Evolutionary conservation across 2,113 vertebrate genomes (phyloP), one percentile per base, ranked within the genome.

Genomic region (Crypturellus undulatus): DNA sequence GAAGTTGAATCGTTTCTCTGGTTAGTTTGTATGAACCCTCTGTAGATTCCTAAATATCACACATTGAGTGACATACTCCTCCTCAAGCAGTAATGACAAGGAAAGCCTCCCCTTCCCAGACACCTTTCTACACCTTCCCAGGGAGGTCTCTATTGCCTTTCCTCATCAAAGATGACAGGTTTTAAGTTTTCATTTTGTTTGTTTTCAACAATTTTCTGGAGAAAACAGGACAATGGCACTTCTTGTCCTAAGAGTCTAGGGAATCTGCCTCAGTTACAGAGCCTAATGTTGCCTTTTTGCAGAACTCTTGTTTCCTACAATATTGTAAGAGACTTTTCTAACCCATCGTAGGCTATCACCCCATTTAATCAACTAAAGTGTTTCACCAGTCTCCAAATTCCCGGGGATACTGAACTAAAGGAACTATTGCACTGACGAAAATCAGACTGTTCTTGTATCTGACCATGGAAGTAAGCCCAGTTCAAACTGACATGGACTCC

Each of bases 271-370:
- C 16, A 84, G 60, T 36, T 32, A 60, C 13, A 38, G 4, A 42
- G 9, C 11, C 8, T 19, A 80, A 10, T 8, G 28, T 32, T n/a
- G 28, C 21, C 2, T 64, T 92, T 64, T 40, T 5, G 16, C 54
- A 58, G 54, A 58, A 58, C 16, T 32, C 30, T 58, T 38, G 30
- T 79, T 84, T 58, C 25, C 25, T 45, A 49, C 20, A 8, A 28
- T 2, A 64, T 15, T 51, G 60, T 1, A 1, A 40, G 20, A 6
- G 2, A 0, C 8, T 87, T 84, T 87, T 75, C 32, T 71, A 51
- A 63, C 1, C 3, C 34, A 11, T 5, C 5, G 1, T 7, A 60
- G 11, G 13, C 10, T 67, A 15, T 21, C 15, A 21, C 34, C 15
- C 2, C 9, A 6, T 69, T 90, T 40, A 81, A 25, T 76, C 12